Evolutionary conservation across 2,888 invertebrate genomes (phyloP), one percentile per base, ranked within the genome.

Genomic region (Chloromyia formosa): DNA sequence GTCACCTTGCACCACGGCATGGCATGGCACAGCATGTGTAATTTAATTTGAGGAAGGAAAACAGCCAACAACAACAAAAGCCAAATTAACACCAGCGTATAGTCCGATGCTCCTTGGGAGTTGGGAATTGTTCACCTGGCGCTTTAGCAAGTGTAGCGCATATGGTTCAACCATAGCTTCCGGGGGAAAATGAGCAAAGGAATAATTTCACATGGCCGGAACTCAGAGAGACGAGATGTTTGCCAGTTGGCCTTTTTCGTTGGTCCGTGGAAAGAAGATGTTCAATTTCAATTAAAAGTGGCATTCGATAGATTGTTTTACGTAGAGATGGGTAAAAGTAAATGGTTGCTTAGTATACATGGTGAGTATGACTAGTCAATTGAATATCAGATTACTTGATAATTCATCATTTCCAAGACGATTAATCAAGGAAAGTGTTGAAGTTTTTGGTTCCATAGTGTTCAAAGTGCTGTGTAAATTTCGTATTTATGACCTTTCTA

Each of bases 21-120:
- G n/a, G 40, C 62, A 40, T 40, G 20, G 42, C 22, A 49, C 49
- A 49, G 60, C 60, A 60, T 60, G 60, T 10, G n/a, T 53, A 12
- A 60, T 23, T 60, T n/a, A 60, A 23, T 27, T 60, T 1, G 27
- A 58, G 10, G 56, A 60, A 60, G 23, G 27, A 27, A 4, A 27
- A 5, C 12, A 49, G 10, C 49, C 49, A 22, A n/a, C 27, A 60
- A 27, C 27, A 60, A 60, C 20, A 60, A 7, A 60, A 60, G 1
- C 18, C 56, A 58, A 60, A 49, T 49, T 49, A 60, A 60, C 27
- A 60, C 60, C 27, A 23, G 73, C 61, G 61, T 61, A 60, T 73
- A 45, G 42, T 61, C 20, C 23, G 22, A 60, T 49, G 73, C 73
- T 61, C 61, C 73, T 60, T 35, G 73, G 73, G 53, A 16, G 9